Evolutionary conservation across 30 jellyfish, hydroid and myxozoan species (phyloP).

Genomic region (Aurelia aurita): DNA sequence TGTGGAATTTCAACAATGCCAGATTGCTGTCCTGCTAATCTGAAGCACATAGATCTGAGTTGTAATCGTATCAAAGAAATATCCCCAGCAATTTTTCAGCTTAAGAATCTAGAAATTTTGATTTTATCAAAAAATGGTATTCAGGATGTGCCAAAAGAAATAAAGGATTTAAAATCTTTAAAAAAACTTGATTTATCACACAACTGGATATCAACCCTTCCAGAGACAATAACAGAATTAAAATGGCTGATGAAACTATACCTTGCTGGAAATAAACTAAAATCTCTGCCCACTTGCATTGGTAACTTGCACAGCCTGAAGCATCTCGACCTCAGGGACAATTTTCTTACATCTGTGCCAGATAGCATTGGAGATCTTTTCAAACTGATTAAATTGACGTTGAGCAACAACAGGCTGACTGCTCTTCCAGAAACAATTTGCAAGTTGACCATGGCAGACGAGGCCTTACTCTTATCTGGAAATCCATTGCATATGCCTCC

Average conservation of each 20-base stretch:
- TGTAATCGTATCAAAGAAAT: conserved; percentile 30
- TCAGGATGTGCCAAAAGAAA: conserved; percentile 51
- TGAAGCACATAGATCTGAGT: conserved; percentile 46
- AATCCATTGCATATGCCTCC: conserved; percentile 94
- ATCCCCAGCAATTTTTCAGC: conserved; percentile 40
- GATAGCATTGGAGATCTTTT: conserved; percentile 66
- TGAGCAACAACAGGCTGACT: conserved; percentile 71
- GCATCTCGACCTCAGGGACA: conserved; percentile 65
- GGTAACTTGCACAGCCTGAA: conserved; percentile 21
- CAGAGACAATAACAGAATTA: conserved; percentile 14
- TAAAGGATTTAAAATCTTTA: conserved; percentile 19
- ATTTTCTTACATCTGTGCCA: conserved; percentile 66
- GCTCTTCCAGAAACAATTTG: conserved; percentile 78
- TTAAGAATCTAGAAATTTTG: conserved; percentile 38
- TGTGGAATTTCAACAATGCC: conserved; percentile 15
- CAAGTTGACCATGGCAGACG: conserved; percentile 36
- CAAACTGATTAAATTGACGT: conserved; percentile 38
- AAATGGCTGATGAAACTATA: conserved; percentile 37
- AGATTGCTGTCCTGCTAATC: not conserved
- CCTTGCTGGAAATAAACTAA: conserved; percentile 39
- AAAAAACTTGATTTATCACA: conserved; percentile 64
- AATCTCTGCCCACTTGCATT: conserved; percentile 57
- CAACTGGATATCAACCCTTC: conserved; percentile 22
- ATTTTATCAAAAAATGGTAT: conserved; percentile 52
- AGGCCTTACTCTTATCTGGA: conserved; percentile 60